Conservation (phyloP, 2,113 vertebrate species). For the Tupaia chinensis region DNA sequence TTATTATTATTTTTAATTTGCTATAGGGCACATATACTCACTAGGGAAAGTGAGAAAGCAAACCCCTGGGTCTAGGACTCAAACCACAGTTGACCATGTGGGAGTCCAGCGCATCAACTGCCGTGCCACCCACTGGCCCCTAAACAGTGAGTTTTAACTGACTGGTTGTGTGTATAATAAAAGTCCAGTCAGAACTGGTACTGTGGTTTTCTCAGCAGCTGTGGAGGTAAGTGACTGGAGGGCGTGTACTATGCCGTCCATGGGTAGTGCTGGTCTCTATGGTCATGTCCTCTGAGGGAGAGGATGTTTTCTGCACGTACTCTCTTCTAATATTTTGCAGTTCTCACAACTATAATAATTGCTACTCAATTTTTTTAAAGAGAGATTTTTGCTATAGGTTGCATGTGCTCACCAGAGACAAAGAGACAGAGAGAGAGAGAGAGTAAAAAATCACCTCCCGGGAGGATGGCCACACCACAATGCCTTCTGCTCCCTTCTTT, state of each 20-base stretch:
- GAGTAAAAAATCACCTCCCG: no score
- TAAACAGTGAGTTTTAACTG: not conserved
- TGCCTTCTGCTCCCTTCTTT: no score
- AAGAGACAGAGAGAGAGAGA: no score
- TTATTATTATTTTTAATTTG: no score
- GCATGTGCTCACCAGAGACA: no score
- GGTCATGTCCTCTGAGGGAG: not conserved
- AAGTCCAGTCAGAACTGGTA: not conserved
- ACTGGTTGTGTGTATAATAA: not conserved
- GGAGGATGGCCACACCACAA: no score
- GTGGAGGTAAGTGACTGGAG: not conserved
- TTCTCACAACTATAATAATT: constrained; percentile 17
- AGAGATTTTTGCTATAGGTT: not conserved
- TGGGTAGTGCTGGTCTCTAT: not conserved
- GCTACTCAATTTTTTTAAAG: constrained; percentile 9
- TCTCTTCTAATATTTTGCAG: not conserved
- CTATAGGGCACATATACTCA: no score
- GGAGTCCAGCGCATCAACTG: no score
- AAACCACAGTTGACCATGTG: no score
- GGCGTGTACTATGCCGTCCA: not conserved
- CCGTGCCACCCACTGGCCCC: no score
- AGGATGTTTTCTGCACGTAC: not conserved
- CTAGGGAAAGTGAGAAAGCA: no score
- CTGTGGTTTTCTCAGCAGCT: not conserved
- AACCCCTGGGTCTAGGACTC: no score